Evolutionary conservation across 2,797 vertebrate genomes (phyloP), one percentile per base, ranked within the genome.

Genomic region (Lepidocolaptes lacrymiger): DNA sequence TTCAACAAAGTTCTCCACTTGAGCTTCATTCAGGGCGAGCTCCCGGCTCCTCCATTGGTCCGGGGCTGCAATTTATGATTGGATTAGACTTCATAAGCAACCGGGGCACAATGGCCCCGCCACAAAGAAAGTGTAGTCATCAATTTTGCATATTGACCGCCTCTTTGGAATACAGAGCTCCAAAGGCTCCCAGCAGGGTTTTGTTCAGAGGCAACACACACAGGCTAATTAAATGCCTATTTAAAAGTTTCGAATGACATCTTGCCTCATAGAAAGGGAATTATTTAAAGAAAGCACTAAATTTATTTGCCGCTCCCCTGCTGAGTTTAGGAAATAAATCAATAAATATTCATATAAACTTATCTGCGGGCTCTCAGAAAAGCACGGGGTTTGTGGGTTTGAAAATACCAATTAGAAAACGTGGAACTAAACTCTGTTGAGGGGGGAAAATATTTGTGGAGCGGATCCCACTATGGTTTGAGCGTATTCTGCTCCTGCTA

Each of bases 41-140:
- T 97, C 97, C 92, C 93, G 96, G 98, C 96, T 76, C 86, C 96
- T 98, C 98, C 98, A 99, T 99, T 99, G 99, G 99, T 98, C 96
- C 95, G 96, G 96, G 95, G 97, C 97, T 96, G 98, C 98, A 98
- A 99, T 99, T 99, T 99, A 99, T 99, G 99, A 99, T 99, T 99
- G 99, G 98, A 99, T 99, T 99, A 99, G 98, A 98, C 98, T 99
- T 99, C 98, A 99, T 99, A 98, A 99, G 98, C 98, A 98, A 98
- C 98, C 97, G 95, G 96, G 93, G 95, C 98, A 98, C 98, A 99
- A 99, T 98, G 98, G 98, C 95, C 95, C 62, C 95, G 89, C 95
- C 97, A 99, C 98, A 99, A 99, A 99, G 97, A 98, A 97, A 96
- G 94, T 97, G 96, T 97, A 96, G 97, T 98, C 98, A 99, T 99